Evolutionary conservation across 2,888 invertebrate species (phyloP).

Genomic region (Pyrgus malvae): DNA sequence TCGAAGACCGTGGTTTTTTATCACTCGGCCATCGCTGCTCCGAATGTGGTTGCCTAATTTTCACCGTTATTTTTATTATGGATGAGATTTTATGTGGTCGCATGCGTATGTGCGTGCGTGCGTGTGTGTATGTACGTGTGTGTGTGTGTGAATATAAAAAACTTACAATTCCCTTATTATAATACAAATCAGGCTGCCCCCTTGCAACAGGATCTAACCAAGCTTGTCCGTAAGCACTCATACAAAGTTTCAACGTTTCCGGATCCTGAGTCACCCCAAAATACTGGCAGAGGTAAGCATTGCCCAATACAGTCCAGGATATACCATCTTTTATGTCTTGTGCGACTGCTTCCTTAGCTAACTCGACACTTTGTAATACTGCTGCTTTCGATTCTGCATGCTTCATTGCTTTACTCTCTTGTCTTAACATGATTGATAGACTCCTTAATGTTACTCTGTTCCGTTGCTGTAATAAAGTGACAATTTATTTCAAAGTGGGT

Average conservation of each 20-base stretch:
- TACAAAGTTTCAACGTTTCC: conserved; percentile 85
- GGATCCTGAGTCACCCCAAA: conserved; percentile 89
- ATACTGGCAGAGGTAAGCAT: conserved; percentile 91
- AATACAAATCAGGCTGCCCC: conserved; percentile 90
- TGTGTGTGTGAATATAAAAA: too few species aligned
- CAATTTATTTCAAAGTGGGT: too few species aligned
- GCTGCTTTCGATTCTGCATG: conserved; percentile 80
- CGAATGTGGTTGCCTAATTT: too few species aligned
- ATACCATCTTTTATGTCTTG: conserved; percentile 89
- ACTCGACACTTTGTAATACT: conserved; percentile 86
- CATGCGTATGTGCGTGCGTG: too few species aligned
- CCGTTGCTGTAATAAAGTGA: conserved; percentile 75
- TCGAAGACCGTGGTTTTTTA: too few species aligned
- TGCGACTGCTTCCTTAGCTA: conserved; percentile 91
- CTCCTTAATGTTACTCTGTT: conserved; percentile 90
- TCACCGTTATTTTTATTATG: too few species aligned
- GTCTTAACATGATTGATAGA: conserved; percentile 90
- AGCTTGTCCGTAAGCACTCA: conserved; percentile 92
- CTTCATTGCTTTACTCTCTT: conserved; percentile 72
- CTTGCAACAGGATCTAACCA: conserved; percentile 86
- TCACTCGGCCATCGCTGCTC: too few species aligned
- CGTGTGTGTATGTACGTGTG: too few species aligned
- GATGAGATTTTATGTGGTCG: too few species aligned
- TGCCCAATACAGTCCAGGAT: conserved; percentile 93
- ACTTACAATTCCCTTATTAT: conserved; percentile 92